Conservation (phyloP, 2,113 vertebrate species). For the Heterotis niloticus region DNA sequence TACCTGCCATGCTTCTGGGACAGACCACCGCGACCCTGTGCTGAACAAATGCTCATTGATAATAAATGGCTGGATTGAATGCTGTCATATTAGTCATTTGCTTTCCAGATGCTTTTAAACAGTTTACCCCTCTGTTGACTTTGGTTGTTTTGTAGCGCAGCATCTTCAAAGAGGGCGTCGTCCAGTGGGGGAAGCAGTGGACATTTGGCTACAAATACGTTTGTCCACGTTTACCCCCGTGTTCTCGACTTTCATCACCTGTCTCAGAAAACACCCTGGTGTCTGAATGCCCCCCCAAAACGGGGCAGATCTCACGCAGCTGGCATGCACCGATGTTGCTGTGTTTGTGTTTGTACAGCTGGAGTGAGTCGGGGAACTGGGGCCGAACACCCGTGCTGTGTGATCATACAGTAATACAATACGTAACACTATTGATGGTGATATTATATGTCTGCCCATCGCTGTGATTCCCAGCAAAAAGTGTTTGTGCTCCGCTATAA, state of each 20-base stretch:
- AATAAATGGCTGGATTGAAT: too few species aligned
- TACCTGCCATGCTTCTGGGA: too few species aligned
- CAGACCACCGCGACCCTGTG: too few species aligned
- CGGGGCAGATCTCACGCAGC: not conserved
- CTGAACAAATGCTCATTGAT: too few species aligned
- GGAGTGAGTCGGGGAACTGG: not conserved
- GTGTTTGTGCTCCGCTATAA: not conserved
- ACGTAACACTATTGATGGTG: not conserved
- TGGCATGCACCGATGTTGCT: not conserved
- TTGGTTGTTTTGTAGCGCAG: too few species aligned
- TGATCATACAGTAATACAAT: not conserved
- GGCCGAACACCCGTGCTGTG: not conserved
- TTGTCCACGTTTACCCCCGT: not conserved
- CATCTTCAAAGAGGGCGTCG: too few species aligned
- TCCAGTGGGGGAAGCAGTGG: too few species aligned
- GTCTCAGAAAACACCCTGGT: conserved; percentile 1
- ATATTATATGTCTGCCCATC: not conserved
- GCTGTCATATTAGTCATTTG: too few species aligned
- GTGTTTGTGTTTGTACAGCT: conserved; percentile 4
- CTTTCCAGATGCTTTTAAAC: not conserved
- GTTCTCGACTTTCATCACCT: not conserved
- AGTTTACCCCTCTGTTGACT: not conserved
- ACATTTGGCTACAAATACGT: too few species aligned
- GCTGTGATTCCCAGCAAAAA: not conserved
- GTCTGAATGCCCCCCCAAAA: not conserved